A percentile compares a stretch with the other conserved stretches of the same genome.
Evolutionary conservation across 2,797 vertebrate species (phyloP).

Genomic region (Melanogrammus aeglefinus): DNA sequence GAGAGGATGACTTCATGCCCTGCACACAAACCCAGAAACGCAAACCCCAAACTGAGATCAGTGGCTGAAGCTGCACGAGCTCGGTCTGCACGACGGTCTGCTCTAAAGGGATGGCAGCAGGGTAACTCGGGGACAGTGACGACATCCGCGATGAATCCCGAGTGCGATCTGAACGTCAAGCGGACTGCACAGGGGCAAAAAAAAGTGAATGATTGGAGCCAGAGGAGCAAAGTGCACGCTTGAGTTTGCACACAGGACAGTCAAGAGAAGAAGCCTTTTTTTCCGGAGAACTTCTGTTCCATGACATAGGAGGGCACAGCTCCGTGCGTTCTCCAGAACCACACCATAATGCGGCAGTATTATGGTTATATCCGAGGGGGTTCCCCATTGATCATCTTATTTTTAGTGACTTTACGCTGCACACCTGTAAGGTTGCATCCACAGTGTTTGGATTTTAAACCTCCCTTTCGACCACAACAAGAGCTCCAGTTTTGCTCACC

Average conservation of each 20-base stretch:
- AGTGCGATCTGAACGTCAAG: not conserved
- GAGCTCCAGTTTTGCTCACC: conserved; percentile 83
- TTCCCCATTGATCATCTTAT: conserved; percentile 17
- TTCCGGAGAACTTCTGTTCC: not conserved
- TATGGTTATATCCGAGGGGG: not conserved
- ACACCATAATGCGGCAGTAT: not conserved
- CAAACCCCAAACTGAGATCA: not conserved
- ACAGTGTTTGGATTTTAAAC: conserved; percentile 94
- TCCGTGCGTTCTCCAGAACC: not conserved
- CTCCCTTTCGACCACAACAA: conserved; percentile 82
- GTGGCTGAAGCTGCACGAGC: not conserved
- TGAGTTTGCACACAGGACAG: not conserved
- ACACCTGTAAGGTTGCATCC: conserved; percentile 75
- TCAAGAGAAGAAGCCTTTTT: not conserved
- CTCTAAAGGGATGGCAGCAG: too few species aligned
- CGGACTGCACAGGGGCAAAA: not conserved
- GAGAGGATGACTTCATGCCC: not conserved
- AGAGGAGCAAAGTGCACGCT: conserved; percentile 2
- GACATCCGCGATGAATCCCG: not conserved
- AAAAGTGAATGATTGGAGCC: not conserved
- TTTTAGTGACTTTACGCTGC: conserved; percentile 30
- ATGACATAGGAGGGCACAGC: not conserved
- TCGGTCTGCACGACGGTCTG: not conserved
- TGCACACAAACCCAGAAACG: not conserved
- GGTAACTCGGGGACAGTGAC: not conserved